Conservation (phyloP, 2,888 invertebrate species). For the Drosophila lutescens region DNA sequence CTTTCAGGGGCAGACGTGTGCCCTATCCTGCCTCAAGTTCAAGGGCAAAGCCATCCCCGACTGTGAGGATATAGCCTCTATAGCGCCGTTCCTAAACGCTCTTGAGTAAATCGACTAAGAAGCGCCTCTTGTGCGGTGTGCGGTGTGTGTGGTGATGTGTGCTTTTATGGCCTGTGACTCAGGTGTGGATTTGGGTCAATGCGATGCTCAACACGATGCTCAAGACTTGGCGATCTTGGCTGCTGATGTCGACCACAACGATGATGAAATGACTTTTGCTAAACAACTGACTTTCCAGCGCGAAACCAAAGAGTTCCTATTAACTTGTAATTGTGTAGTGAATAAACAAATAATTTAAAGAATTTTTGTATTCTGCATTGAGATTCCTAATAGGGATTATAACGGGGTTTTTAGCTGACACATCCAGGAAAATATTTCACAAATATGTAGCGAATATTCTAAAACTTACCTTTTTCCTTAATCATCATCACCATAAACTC, state of each 20-base stretch:
- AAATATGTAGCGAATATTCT: no score
- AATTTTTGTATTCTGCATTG: background rate
- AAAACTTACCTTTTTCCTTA: no score
- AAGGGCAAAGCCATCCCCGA: slow-evolving; percentile 94
- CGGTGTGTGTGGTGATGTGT: slow-evolving; percentile 32
- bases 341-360: slow-evolving; percentile 36
- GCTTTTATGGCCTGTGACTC: slow-evolving; percentile 57
- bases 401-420: no score
- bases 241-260: slow-evolving; percentile 41
- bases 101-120: slow-evolving; percentile 83
- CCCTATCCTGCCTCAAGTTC: slow-evolving; percentile 92
- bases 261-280: slow-evolving; percentile 50
- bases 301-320: slow-evolving; percentile 61
- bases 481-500: no score
- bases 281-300: slow-evolving; percentile 42
- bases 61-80: slow-evolving; percentile 92
- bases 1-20: slow-evolving; percentile 94
- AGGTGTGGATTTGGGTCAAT: slow-evolving; percentile 68
- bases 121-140: slow-evolving; percentile 20
- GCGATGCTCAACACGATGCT: slow-evolving; percentile 51
- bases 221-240: slow-evolving; percentile 43
- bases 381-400: no score
- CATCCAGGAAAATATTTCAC: no score
- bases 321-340: slow-evolving; percentile 33
- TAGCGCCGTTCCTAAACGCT: slow-evolving; percentile 90